Conservation (phyloP, 64 coral and sea anemone species). For the Pocillopora damicornis region DNA sequence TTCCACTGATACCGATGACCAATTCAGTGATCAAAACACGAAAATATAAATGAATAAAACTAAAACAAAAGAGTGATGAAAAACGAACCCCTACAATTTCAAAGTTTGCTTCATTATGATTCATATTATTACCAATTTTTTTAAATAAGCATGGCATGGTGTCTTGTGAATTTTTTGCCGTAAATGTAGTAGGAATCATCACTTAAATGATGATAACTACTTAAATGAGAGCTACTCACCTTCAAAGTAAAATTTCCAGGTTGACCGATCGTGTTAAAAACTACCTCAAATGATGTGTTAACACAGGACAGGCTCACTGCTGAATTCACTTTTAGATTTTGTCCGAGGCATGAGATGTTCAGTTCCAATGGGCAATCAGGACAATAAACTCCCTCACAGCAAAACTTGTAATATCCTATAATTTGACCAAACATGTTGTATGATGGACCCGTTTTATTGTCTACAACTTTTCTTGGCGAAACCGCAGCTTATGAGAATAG, state of each 20-base stretch:
- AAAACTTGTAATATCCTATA: conserved; percentile 31
- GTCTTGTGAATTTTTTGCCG: neutral
- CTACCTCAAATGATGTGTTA: neutral
- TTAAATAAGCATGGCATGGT: neutral
- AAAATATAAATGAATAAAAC: no score
- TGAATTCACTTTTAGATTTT: neutral
- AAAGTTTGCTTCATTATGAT: neutral
- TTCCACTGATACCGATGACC: no score
- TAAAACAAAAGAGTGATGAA: neutral
- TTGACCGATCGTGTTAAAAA: neutral
- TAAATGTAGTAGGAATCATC: neutral
- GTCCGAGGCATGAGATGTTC: neutral
- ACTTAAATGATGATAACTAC: neutral
- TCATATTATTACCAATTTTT: neutral
- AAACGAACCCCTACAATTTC: neutral
- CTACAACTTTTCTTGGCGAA: neutral
- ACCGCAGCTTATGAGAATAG: no score
- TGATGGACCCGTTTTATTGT: neutral
- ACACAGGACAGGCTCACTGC: neutral
- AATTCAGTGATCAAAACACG: no score
- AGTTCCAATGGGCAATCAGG: conserved; percentile 49
- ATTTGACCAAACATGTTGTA: neutral
- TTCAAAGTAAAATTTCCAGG: neutral
- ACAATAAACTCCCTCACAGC: conserved; percentile 45
- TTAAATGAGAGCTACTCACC: neutral